Percentiles rank a stretch among this genome's conserved stretches.
These are phyloP conservation scores for Asarcornis scutulata DNA, from an alignment of 2,113 vertebrate genomes.

Conservation along the genomic window DNA sequence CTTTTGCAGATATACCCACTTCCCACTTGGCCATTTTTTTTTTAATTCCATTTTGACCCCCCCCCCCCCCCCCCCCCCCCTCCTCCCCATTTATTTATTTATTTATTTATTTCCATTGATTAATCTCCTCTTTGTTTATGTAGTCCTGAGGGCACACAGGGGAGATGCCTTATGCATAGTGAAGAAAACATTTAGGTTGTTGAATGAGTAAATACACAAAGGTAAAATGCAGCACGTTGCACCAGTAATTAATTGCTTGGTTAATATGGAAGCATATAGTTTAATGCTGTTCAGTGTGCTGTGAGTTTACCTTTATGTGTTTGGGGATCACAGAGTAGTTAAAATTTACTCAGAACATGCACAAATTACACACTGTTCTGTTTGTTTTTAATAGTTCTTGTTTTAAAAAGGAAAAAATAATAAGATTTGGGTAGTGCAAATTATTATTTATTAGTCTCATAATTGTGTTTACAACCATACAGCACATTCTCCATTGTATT, in stretches of 20 bases:
- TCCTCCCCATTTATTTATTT: no score
- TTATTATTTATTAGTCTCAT: not conserved
- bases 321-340: not conserved
- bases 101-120: not conserved
- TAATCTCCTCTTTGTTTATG: not conserved
- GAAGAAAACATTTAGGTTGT: not conserved
- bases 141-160: not conserved
- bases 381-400: not conserved
- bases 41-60: not conserved
- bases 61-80: no score
- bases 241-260: not conserved
- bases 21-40: not conserved
- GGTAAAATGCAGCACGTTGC: not conserved
- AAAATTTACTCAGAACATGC: not conserved
- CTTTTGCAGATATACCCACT: not conserved
- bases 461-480: not conserved
- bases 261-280: not conserved
- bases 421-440: not conserved
- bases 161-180: not conserved
- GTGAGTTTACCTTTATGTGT: not conserved
- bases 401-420: not conserved
- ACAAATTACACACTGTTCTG: not conserved
- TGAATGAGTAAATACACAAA: slow-evolving; percentile 23
- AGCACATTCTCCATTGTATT: not conserved
- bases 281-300: not conserved